These are phyloP conservation scores for Tortricodes alternella DNA, from an alignment of 2,888 invertebrate species.

Conservation along the genomic window DNA sequence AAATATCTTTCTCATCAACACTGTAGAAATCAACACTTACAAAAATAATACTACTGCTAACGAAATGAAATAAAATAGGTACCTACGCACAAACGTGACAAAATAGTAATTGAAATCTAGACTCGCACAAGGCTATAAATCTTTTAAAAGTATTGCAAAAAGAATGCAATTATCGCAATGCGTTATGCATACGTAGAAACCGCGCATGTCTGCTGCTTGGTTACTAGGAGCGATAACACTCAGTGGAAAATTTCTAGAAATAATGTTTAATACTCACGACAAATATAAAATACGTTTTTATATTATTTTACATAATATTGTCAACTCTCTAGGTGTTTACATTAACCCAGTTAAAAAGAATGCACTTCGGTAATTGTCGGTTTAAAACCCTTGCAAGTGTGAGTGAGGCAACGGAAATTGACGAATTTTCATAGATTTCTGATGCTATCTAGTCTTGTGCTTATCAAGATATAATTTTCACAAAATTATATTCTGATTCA, in stretches of 20 bases:
- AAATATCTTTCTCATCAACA: no score
- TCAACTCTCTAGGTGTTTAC: not conserved
- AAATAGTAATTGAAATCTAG: not conserved
- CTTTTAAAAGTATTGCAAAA: slow-evolving; percentile 10
- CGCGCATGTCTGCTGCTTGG: not conserved
- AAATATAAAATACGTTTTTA: not conserved
- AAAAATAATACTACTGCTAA: not conserved
- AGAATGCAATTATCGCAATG: slow-evolving; percentile 13
- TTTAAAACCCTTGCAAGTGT: no score
- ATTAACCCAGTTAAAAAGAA: no score
- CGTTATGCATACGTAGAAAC: not conserved
- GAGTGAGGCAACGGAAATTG: no score
- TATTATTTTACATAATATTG: not conserved
- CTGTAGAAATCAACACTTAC: no score
- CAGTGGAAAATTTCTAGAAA: not conserved
- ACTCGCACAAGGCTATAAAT: not conserved
- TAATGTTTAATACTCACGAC: not conserved
- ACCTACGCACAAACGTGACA: not conserved
- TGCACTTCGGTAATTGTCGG: no score
- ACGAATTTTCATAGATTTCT: no score
- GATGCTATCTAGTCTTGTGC: no score
- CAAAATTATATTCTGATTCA: no score
- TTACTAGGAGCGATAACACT: slow-evolving; percentile 24
- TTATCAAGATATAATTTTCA: no score
- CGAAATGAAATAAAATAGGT: not conserved